These are phyloP conservation scores for Muscicapa comitata DNA, from an alignment of 2,797 vertebrate genomes.

Conservation along the genomic window DNA sequence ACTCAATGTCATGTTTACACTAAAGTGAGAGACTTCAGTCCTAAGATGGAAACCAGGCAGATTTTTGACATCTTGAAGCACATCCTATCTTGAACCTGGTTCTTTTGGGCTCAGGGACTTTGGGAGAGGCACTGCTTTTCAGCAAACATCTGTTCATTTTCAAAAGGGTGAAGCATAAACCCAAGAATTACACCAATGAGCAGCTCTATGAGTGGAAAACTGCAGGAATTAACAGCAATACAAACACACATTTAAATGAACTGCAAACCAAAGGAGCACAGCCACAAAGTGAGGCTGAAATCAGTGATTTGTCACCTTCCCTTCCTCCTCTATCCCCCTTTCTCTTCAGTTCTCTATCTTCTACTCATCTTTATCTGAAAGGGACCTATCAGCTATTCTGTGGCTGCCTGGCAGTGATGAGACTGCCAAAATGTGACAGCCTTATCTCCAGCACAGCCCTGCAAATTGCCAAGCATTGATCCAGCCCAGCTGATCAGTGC, in stretches of 20 bases:
- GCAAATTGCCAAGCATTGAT: slow-evolving; percentile 73
- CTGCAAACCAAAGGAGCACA: neutral
- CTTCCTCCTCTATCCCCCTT: slow-evolving; percentile 10
- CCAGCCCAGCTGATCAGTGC: slow-evolving; percentile 55
- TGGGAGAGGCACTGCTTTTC: neutral
- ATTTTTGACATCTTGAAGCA: neutral
- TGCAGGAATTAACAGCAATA: neutral
- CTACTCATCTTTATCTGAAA: slow-evolving; percentile 53
- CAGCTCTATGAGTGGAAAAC: neutral
- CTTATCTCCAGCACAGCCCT: slow-evolving; percentile 69
- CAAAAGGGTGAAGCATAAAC: neutral
- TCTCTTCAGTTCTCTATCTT: slow-evolving; percentile 50
- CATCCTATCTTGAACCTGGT: neutral
- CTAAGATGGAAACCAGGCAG: neutral
- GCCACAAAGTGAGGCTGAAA: neutral
- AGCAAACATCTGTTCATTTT: neutral
- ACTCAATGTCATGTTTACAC: neutral
- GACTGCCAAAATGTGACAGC: slow-evolving; percentile 70
- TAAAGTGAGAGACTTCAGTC: neutral
- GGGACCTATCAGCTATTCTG: slow-evolving; percentile 66
- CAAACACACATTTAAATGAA: neutral
- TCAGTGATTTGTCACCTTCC: neutral
- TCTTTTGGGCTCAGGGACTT: neutral
- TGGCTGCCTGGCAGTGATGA: slow-evolving; percentile 67
- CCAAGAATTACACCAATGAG: neutral